Conservation (phyloP, 2,888 invertebrate species). For the Meiosimyza decipiens region DNA sequence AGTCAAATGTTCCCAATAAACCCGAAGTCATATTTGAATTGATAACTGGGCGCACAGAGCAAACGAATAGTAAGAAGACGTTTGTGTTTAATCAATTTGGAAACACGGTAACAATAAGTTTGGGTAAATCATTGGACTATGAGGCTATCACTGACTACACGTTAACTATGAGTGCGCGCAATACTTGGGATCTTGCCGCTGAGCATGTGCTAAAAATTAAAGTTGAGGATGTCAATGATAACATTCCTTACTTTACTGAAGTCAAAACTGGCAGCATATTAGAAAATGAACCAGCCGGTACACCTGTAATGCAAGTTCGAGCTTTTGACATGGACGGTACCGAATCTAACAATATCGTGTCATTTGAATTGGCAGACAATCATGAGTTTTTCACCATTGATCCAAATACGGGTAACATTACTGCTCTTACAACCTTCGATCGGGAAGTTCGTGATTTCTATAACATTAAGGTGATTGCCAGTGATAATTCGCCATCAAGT, state of each 20-base stretch:
- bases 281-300: conserved; percentile 86
- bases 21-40: conserved; percentile 82
- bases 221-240: conserved; percentile 90
- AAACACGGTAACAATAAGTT: conserved; percentile 78
- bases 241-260: conserved; percentile 87
- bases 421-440: conserved; percentile 84
- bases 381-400: conserved; percentile 86
- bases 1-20: conserved; percentile 81
- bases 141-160: conserved; percentile 87
- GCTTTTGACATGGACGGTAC: conserved; percentile 91
- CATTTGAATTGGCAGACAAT: conserved; percentile 78
- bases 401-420: conserved; percentile 86
- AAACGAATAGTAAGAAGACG: conserved; percentile 85
- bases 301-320: conserved; percentile 85
- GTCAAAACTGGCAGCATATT: conserved; percentile 83
- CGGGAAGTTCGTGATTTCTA: conserved; percentile 87
- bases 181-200: conserved; percentile 82
- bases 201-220: conserved; percentile 83
- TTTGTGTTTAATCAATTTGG: conserved; percentile 77
- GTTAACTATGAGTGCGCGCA: conserved; percentile 84
- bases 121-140: conserved; percentile 83
- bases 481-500: conserved; percentile 89
- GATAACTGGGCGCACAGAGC: conserved; percentile 84
- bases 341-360: conserved; percentile 82
- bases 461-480: conserved; percentile 89